Evolutionary conservation across 2,888 invertebrate genomes (phyloP), one percentile per base, ranked within the genome.

Genomic region (Standfussiana lucernea): DNA sequence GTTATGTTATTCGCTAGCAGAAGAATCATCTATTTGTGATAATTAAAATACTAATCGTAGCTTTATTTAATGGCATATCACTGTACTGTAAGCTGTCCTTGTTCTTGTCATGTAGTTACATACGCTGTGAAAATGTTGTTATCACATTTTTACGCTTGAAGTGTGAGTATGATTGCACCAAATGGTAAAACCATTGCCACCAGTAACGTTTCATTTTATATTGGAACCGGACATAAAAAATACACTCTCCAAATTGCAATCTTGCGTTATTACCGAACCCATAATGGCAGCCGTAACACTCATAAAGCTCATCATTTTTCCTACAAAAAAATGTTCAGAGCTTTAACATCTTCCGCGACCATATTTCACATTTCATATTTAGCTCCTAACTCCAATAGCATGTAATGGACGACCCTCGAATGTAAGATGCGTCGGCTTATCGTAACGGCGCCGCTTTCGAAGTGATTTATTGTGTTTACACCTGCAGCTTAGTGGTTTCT

Each of bases 371-470:
- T 82, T 82, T 86, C 85, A 84, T 86, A 85, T 86, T 82, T 82
- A 86, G 80, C 77, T 85, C 67, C 77, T 80, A 82, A 82, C 80
- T 78, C 72, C 65, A 84, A 77, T 82, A 79, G 75, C 59, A 65
- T 65, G 70, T 82, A 82, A 84, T 76, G 79, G 82, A 77, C 84
- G 77, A 72, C 76, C 76, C 82, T 86, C 64, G 79, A 86, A 73
- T 72, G 67, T 82, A 85, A 86, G 87, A 86, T 77, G 87, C 85
- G 83, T 85, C 75, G 85, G 86, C 83, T 86, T 86, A 86, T 86
- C 85, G 80, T 77, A 80, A 82, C 72, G 83, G 85, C 86, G 79
- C 75, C 84, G 84, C 81, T 76, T 85, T 45, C 70, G 50, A 64
- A n/a, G 65, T 85, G 85, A 85, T 86, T 87, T 86, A 86, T 87